Base-by-base conservation (phyloP, 2,888 invertebrate genomes). In the Metacarcinus magister region DNA sequence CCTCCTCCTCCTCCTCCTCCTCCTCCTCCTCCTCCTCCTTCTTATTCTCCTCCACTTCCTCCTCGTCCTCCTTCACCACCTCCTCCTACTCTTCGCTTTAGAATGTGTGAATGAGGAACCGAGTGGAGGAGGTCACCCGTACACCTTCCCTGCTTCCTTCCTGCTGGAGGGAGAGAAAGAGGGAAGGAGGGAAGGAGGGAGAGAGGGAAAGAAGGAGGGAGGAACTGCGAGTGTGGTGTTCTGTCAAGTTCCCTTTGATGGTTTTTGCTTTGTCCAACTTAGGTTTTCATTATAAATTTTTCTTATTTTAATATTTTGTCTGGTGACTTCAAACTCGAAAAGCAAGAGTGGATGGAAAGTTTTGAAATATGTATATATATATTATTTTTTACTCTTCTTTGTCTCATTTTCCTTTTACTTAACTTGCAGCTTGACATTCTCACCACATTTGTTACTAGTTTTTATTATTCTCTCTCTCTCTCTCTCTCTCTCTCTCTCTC, bases 171-270 rank as follows among this genome's bases (percentile, higher is more conserved):
- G 19, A 89, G 28, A 28, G 87, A 87, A 19, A 87, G 87, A 87
- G 87, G 23, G 87, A 87, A 23, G 23, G 87, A 87, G 87, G 23
- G 87, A 87, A 23, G 23, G 87, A 87, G 87, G 23, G 87, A 87
- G 87, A 87, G 87, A 87, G 87, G 23, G 87, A 89, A 8, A 28
- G 89, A 89, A 28, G 67, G 23, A n/a, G 67, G 67, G 10, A 54
- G 8, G 46, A 7, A 7, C 46, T 46, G 46, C 10, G 46, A 46
- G 5, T 60, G 8, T 60, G 2, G 5, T 16, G 5, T 10, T 46
- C 46, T 60, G 8, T 60, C 19, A 10, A 5, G 5, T 16, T 60
- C 60, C 16, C 60, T 60, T 16, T 60, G 54, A 54, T 54, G 54
- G 13, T 19, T 19, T 19, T 60, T 16, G 5, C 23, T 60, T 16